Evolutionary conservation across 2,113 vertebrate genomes (phyloP).

Genomic region (Cololabis saira): DNA sequence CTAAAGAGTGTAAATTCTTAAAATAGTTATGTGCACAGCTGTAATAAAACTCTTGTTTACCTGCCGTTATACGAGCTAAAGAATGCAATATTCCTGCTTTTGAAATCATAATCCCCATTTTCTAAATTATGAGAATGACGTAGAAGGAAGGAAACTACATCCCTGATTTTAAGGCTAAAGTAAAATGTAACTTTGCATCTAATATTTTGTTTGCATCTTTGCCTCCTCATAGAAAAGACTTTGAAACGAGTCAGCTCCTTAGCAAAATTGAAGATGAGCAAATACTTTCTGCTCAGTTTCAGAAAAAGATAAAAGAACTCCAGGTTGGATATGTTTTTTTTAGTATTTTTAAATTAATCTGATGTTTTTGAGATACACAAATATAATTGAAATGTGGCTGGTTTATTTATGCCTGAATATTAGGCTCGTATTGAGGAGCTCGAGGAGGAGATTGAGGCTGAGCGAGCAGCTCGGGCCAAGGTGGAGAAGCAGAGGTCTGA

Average conservation of each 20-base stretch:
- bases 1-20: too few species aligned
- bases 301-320: slow-evolving; percentile 89
- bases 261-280: slow-evolving; percentile 89
- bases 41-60: too few species aligned
- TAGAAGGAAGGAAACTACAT: too few species aligned
- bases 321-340: slow-evolving; percentile 69
- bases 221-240: slow-evolving; percentile 82
- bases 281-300: slow-evolving; percentile 78
- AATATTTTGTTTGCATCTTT: not conserved
- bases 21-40: too few species aligned
- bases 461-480: slow-evolving; percentile 86
- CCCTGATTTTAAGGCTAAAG: too few species aligned
- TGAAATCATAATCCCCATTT: too few species aligned
- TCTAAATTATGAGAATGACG: too few species aligned
- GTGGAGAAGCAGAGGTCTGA: slow-evolving; percentile 88
- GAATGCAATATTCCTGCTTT: too few species aligned
- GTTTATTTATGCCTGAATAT: too few species aligned
- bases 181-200: not conserved
- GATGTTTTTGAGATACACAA: not conserved
- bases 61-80: too few species aligned
- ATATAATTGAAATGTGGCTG: not conserved
- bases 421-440: slow-evolving; percentile 82
- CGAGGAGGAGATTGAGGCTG: slow-evolving; percentile 92
- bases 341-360: not conserved
- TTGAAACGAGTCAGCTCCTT: slow-evolving; percentile 86